Evolutionary conservation across 2,113 vertebrate genomes (phyloP), one percentile per base, ranked within the genome.

Genomic region (Vicugna pacos): DNA sequence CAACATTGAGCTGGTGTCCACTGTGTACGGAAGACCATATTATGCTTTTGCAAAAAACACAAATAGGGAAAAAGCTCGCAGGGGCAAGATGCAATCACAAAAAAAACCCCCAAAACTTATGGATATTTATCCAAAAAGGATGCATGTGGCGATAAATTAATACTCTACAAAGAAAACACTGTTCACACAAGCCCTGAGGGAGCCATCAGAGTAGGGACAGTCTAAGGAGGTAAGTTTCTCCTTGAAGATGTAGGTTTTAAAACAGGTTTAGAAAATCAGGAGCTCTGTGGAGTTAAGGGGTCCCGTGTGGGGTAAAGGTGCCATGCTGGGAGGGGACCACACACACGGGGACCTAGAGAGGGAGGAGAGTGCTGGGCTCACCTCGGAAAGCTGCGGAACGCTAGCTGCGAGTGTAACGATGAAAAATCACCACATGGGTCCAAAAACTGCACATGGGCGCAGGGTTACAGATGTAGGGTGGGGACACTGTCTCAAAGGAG

Each of bases 111-210:
- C 38, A 76, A 80, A 75, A 12, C 6, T 62, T 54, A 70, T 67
- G 50, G 64, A 69, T 92, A 62, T 64, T 95, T 95, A 89, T 69
- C 73, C 72, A 89, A 54, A 50, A 65, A 72, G 16, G 17, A 60
- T n/a, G 20, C n/a, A 28, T 1, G 20, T 56, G 26, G 12, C 70
- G 48, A 52, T 52, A 62, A 82, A 90, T 90, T 67, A 83, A 46
- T 52, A 46, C 9, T 69, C 60, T 60, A 91, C 26, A 42, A 81
- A 48, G 15, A 64, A 87, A 77, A 28, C 2, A 30, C 65, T 48
- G 2, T 88, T 89, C 48, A 64, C n/a, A 56, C 22, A 82, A 76
- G 35, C 35, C 73, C 67, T 20, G 14, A 73, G 35, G 11, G 2
- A 84, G 35, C 13, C 26, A 38, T 54, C 32, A 20, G 10, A 62